A percentile compares a stretch with the other conserved stretches of the same genome.
Conservation (phyloP, 53 echinoderm and acorn worm species). For the Stichopus horrens region DNA sequence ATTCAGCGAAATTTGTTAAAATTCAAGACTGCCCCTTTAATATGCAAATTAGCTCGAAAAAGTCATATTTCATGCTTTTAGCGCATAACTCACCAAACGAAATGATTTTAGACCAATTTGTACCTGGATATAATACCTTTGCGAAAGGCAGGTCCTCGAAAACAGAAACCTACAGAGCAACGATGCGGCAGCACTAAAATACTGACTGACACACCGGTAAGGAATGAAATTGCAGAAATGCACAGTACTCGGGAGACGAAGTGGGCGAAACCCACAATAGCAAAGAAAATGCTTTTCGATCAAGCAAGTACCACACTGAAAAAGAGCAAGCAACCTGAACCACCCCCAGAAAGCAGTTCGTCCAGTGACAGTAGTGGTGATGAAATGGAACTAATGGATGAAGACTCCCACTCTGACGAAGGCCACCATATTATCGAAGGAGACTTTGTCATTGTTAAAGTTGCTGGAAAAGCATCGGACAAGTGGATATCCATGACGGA, state of each 20-base stretch:
- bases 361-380: conserved; percentile 52
- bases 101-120: no score
- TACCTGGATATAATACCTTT: no score
- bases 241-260: conserved; percentile 19
- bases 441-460: conserved; percentile 58
- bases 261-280: background rate
- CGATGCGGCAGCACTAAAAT: conserved; percentile 57
- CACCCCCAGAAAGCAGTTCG: conserved; percentile 50
- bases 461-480: conserved; percentile 58
- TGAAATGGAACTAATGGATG: background rate
- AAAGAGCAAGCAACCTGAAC: conserved; percentile 39
- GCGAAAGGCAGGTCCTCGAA: no score
- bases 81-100: no score
- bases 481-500: conserved; percentile 54
- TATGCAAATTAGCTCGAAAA: no score
- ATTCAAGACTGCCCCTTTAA: no score
- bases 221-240: conserved; percentile 55
- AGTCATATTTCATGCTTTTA: no score
- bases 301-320: conserved; percentile 42
- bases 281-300: conserved; percentile 47
- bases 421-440: conserved; percentile 50
- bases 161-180: conserved; percentile 33
- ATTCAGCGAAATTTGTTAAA: no score
- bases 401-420: background rate
- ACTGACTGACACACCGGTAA: conserved; percentile 61